Base-by-base conservation (phyloP, 1,140 invertebrate species). In the Pararge aegeria region DNA sequence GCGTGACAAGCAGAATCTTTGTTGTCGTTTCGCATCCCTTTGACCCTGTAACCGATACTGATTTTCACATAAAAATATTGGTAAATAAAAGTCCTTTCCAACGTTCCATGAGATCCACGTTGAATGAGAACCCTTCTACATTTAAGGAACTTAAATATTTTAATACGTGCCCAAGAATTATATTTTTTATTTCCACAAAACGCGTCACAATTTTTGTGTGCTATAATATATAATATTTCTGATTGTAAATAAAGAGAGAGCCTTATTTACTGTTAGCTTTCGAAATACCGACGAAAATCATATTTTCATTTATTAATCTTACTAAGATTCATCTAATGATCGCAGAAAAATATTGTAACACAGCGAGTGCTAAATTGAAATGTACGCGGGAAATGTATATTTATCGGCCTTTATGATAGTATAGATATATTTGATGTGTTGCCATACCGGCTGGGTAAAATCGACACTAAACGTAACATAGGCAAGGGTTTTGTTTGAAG, bases 1-100 rank as follows among this genome's bases (percentile, higher is more conserved):
- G 16, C 61, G 63, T 73, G 75, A 75, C 68, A 61, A 53, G 67
- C 68, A 66, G 50, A 67, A 73, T 66, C 64, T 70, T 72, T 68
- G 67, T 70, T 72, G 64, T 64, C 60, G 58, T 52, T 42, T 30
- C 66, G 54, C 52, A 66, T 72, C 42, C 42, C 19, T 73, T 77
- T 70, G 65, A 34, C 57, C 61, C 58, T 61, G 66, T 61, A 59
- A 61, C 40, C 51, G 58, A 16, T 54, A 29, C 58, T 54, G 58
- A 61, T 61, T 52, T 61, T 30, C 44, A 54, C 54, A 54, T 60
- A 60, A 54, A 60, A 61, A 53, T 29, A 10, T 40, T 49, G 18
- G 29, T 61, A 40, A 54, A 61, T 61, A 61, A 53, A 54, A 61
- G 27, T 49, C 54, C 21, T 54, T 24, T 54, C 44, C 29, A 61